Evolutionary conservation across 2,797 vertebrate genomes (phyloP), one percentile per base, ranked within the genome.

Genomic region (Mus minutoides): DNA sequence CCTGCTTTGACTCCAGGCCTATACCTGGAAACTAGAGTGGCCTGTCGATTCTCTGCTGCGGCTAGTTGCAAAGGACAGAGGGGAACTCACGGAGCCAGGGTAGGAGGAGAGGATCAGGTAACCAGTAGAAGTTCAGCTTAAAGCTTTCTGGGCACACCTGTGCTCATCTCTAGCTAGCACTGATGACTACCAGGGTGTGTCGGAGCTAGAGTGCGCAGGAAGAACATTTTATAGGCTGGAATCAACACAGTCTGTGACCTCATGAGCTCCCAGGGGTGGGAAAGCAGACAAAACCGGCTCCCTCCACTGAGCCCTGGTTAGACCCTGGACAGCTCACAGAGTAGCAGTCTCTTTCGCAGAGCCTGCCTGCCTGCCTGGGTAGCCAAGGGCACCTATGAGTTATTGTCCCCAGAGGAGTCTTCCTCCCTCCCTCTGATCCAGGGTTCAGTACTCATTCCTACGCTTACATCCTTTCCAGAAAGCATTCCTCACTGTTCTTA

Each of bases 131-230:
- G 34, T 11, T 71, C 60, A 24, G 31, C 31, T 26, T 14, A 34
- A 9, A 37, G 34, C 26, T 60, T 31, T 46, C 31, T 82, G 16
- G 40, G 16, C 12, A 43, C 2, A 0, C 1, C 0, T 9, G 24
- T 19, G 0, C 13, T 34, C 85, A 22, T 37, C 29, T 3, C 34
- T 52, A 54, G 7, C 10, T 54, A 22, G 9, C 13, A 2, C 52
- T 2, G 21, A 19, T 5, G 19, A 14, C 46, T 22, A 24, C 31
- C 2, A n/a, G 4, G 46, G 34, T 31, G 60, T 77, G 52, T n/a
- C 4, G 13, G 3, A 43, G n/a, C 34, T n/a, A 1, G 10, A 0
- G 0, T 2, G 54, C 26, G 21, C 40, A 49, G 46, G 6, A 58
- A 29, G 21, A 64, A 6, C 12, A 34, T 54, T 73, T 22, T 56